Evolutionary conservation across 2,888 invertebrate genomes (phyloP).

Genomic region (Dexiosoma caninum): DNA sequence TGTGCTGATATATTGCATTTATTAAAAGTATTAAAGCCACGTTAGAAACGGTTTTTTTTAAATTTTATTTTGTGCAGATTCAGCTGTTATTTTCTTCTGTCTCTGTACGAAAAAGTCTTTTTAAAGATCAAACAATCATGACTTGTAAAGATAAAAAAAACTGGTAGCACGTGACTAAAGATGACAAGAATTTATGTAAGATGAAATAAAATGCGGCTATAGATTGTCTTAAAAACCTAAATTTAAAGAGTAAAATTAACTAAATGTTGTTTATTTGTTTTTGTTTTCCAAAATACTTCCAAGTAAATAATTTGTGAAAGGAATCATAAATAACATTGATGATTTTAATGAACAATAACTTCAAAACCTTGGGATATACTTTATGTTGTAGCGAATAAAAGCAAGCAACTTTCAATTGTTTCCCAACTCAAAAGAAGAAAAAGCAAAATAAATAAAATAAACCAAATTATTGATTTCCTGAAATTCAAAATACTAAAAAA

Average conservation of each 20-base stretch:
- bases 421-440: not conserved
- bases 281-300: not conserved
- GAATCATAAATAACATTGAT: slow-evolving; percentile 6
- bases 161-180: slow-evolving; percentile 57
- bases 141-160: slow-evolving; percentile 28
- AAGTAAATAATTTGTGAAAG: slow-evolving; percentile 29
- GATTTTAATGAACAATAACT: not conserved
- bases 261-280: not conserved
- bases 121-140: slow-evolving; percentile 44
- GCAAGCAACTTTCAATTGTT: slow-evolving; percentile 3
- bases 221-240: not conserved
- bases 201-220: not conserved
- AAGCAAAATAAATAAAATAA: not conserved
- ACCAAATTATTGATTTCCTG: slow-evolving; percentile 30
- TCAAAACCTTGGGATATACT: slow-evolving; percentile 31
- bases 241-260: not conserved
- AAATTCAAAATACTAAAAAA: not conserved
- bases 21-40: slow-evolving; percentile 55
- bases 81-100: slow-evolving; percentile 24
- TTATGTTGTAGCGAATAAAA: not conserved
- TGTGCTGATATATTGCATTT: slow-evolving; percentile 24
- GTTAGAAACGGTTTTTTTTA: slow-evolving; percentile 35
- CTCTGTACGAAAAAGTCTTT: slow-evolving; percentile 6
- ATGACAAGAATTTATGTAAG: slow-evolving; percentile 34
- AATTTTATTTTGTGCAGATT: too few relatives aligned